Evolutionary conservation across 2,797 vertebrate genomes (phyloP), one percentile per base, ranked within the genome.

Genomic region (Luscinia megarhynchos): DNA sequence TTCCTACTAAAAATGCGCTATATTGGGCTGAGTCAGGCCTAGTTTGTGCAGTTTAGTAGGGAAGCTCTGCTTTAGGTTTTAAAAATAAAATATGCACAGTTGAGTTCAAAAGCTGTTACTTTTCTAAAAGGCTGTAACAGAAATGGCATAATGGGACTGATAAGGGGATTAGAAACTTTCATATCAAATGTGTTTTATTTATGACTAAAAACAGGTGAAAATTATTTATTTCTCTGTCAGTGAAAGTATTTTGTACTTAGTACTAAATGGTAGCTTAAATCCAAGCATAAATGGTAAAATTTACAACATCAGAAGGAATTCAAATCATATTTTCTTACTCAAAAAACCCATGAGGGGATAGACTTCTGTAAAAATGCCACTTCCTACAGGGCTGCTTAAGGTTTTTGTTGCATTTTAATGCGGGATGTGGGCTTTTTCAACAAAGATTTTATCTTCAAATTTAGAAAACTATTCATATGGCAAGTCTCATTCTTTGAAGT

Each of bases 341-440:
- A 58, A 43, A 36, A 29, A 55, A 32, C 4, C 22, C 15, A 6
- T 2, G 8, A 41, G 10, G 22, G 9, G 29, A 11, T 53, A 16
- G 6, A 7, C 11, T 14, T 63, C 15, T 77, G 7, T 59, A 83
- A 27, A 86, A 94, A 75, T 51, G 9, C 15, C 2, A 0, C 51
- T 95, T 62, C 15, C 27, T 55, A 0, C 36, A 29, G 27, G 18
- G 2, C 16, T 2, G 2, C 3, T 58, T 72, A 5, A 1, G 3
- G 2, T 0, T 53, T 67, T 55, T 54, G 13, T 68, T 88, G 9
- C 3, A 14, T 58, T 81, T 75, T 46, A 26, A 19, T n/a, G 10
- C 23, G 59, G n/a, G 3, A 13, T 36, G 12, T 38, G 19, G 10
- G 3, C 51, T 57, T 67, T 92, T 51, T 18, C 23, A 69, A 12